Evolutionary conservation across 2,113 vertebrate species (phyloP).

Genomic region (Cyprinodon variegatus): DNA sequence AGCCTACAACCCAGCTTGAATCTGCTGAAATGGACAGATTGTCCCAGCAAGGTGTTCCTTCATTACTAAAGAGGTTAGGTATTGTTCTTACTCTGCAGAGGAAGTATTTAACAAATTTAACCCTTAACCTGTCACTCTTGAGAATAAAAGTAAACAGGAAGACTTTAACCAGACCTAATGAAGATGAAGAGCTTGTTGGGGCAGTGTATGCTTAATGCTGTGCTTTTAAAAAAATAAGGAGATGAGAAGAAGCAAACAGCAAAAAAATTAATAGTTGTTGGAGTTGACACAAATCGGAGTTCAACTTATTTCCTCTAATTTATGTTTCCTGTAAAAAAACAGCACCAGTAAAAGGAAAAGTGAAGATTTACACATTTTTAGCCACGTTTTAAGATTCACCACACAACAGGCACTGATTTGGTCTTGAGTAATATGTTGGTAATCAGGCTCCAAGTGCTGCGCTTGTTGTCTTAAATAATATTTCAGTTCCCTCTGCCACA

Average conservation of each 20-base stretch:
- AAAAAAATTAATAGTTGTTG: background rate
- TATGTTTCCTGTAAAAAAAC: background rate
- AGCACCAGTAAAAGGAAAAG: background rate
- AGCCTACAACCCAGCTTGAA: too few relatives aligned
- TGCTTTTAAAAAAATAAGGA: background rate
- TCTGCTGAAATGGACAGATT: too few relatives aligned
- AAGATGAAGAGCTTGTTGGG: background rate
- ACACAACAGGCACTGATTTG: background rate
- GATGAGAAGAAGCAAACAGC: background rate
- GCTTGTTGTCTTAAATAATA: background rate
- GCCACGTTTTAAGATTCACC: background rate
- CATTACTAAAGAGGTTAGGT: too few relatives aligned
- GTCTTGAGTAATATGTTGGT: constrained; percentile 10
- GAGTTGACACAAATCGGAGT: background rate
- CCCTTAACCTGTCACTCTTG: background rate
- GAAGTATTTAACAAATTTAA: too few relatives aligned
- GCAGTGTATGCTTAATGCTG: background rate
- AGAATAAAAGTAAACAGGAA: background rate
- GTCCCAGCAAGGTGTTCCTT: background rate
- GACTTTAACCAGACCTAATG: background rate
- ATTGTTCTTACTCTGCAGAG: too few relatives aligned
- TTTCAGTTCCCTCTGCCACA: background rate
- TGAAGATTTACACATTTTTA: background rate
- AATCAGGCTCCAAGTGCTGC: background rate
- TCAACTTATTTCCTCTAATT: background rate